These are phyloP conservation scores for Neoniphon sammara DNA, from an alignment of 2,797 vertebrate genomes.

Conservation along the genomic window DNA sequence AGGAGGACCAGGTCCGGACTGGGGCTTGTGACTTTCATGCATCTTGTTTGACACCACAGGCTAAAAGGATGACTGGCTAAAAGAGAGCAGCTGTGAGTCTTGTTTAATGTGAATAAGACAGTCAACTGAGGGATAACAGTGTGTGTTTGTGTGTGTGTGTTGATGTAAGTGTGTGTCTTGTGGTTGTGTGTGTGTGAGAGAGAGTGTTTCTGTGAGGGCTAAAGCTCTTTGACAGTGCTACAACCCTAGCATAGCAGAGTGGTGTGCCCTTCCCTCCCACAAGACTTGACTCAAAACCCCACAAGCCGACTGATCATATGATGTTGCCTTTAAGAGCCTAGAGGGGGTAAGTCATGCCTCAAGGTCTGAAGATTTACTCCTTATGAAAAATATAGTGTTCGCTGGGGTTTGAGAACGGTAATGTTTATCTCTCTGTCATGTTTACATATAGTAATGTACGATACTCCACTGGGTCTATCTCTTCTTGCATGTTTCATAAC, in stretches of 20 bases:
- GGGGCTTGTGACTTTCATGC: constrained; percentile 47
- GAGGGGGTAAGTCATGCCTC: constrained; percentile 74
- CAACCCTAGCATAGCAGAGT: constrained; percentile 41
- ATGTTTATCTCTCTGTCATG: constrained; percentile 8
- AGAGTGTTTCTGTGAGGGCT: constrained; percentile 34
- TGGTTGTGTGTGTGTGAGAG: constrained; percentile 12
- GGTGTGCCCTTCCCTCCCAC: constrained; percentile 49
- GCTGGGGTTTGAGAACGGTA: constrained; percentile 2
- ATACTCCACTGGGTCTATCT: background rate
- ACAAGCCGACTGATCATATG: constrained; percentile 71
- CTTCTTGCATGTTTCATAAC: background rate
- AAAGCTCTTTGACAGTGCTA: constrained; percentile 41
- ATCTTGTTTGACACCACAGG: constrained; percentile 41
- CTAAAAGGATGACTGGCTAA: constrained; percentile 25
- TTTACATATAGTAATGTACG: constrained; percentile 9
- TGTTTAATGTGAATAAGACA: constrained; percentile 53
- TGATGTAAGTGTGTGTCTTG: constrained; percentile 34
- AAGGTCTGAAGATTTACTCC: constrained; percentile 36
- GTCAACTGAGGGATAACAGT: constrained; percentile 38
- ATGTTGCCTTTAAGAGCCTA: constrained; percentile 65
- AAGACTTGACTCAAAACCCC: constrained; percentile 57
- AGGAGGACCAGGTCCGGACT: constrained; percentile 28
- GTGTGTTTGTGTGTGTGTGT: constrained; percentile 8
- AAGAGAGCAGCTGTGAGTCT: constrained; percentile 50
- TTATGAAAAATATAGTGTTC: constrained; percentile 27